Conservation (phyloP, 1,140 invertebrate species). For the Saccostrea glomerata region DNA sequence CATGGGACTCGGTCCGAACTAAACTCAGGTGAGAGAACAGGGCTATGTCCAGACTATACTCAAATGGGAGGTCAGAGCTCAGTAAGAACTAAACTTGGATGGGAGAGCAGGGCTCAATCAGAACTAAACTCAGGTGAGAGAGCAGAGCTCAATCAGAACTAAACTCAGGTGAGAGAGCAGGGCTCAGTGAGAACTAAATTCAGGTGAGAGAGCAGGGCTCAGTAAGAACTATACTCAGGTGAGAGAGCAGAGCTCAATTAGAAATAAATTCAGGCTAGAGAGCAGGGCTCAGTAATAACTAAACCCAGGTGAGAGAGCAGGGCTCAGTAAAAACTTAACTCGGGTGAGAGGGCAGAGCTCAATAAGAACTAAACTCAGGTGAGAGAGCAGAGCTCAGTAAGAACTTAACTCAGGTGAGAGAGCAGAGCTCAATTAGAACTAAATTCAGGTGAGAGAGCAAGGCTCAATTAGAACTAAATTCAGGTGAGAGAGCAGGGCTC, state of each 20-base stretch:
- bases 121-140: slow-evolving; percentile 85
- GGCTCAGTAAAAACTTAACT: not conserved
- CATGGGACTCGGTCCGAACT: slow-evolving; percentile 95
- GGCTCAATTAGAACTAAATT: not conserved
- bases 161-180: slow-evolving; percentile 81
- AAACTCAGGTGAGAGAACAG: slow-evolving; percentile 81
- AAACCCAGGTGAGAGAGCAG: slow-evolving; percentile 81
- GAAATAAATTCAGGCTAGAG: slow-evolving; percentile 84
- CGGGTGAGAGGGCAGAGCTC: not conserved
- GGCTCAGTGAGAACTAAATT: not conserved
- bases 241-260: slow-evolving; percentile 82
- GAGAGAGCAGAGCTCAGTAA: slow-evolving; percentile 82
- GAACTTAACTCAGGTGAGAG: no score
- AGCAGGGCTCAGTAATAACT: slow-evolving; percentile 93
- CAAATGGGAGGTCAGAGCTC: not conserved
- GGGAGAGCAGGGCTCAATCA: slow-evolving; percentile 82
- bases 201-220: not conserved
- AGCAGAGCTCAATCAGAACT: slow-evolving; percentile 89
- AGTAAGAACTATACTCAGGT: slow-evolving; percentile 14
- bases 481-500: not conserved
- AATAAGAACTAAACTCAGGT: slow-evolving; percentile 20
- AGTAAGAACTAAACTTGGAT: slow-evolving; percentile 8
- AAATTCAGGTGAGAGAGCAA: not conserved
- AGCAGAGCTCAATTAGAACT: not conserved
- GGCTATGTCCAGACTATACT: not conserved